A percentile compares a stretch with the other conserved stretches of the same genome.
These are phyloP conservation scores for Allophyes oxyacanthae DNA, from an alignment of 2,888 invertebrate genomes.

Conservation along the genomic window DNA sequence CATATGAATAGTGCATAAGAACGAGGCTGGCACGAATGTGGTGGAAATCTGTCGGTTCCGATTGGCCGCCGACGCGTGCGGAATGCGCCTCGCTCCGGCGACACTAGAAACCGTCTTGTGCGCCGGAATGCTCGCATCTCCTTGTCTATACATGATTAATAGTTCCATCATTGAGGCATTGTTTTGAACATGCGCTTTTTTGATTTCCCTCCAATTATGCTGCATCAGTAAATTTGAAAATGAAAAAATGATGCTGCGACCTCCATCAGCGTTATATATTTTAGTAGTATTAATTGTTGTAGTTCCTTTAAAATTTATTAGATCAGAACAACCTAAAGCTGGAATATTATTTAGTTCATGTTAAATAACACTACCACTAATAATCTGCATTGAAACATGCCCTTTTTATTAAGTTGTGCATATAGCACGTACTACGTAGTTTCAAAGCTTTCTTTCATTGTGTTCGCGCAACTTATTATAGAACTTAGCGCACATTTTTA, in stretches of 20 bases:
- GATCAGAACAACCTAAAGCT: too few species aligned
- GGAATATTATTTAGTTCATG: too few species aligned
- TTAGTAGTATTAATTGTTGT: too few species aligned
- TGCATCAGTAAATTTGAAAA: background rate
- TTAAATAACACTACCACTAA: too few species aligned
- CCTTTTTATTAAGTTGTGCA: too few species aligned
- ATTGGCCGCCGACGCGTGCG: constrained; percentile 82
- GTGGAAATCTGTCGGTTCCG: constrained; percentile 82
- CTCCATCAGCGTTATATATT: background rate
- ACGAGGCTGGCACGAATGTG: constrained; percentile 52
- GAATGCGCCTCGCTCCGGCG: constrained; percentile 81
- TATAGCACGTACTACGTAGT: too few species aligned
- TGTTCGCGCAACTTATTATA: constrained; percentile 8
- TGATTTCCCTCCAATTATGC: background rate
- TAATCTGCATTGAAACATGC: too few species aligned
- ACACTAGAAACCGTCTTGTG: constrained; percentile 77
- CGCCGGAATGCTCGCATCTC: constrained; percentile 70
- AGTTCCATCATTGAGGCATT: constrained; percentile 20
- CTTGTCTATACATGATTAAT: constrained; percentile 53
- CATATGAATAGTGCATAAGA: constrained; percentile 56
- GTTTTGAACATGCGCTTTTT: constrained; percentile 6
- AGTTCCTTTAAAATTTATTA: too few species aligned
- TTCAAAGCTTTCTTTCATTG: too few species aligned
- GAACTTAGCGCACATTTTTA: constrained; percentile 37
- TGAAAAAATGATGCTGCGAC: background rate